Conservation (phyloP, 2,797 vertebrate species). For the Periparus ater region DNA sequence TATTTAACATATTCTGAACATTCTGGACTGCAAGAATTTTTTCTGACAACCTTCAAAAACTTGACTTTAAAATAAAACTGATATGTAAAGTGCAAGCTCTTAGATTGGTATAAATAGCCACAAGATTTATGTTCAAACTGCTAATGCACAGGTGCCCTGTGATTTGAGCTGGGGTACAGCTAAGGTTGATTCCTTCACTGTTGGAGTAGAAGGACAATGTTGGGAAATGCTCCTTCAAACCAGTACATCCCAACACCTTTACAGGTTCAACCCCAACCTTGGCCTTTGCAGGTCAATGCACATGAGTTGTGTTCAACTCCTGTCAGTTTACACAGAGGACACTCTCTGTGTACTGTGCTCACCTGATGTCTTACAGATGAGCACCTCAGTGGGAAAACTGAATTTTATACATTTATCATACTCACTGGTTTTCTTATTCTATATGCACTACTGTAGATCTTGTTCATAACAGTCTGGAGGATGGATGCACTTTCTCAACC, state of each 20-base stretch:
- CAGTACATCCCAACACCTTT: not conserved
- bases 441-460: not conserved
- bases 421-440: not conserved
- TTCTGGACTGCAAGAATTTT: not conserved
- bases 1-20: not conserved
- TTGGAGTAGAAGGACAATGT: accelerated
- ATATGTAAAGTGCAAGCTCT: not conserved
- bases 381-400: not conserved
- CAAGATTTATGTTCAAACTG: not conserved
- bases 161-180: not conserved
- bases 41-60: not conserved
- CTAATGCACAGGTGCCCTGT: not conserved
- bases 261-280: not conserved
- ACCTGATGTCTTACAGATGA: not conserved
- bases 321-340: not conserved
- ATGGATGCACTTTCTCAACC: not conserved
- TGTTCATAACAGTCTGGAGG: not conserved
- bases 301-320: not conserved
- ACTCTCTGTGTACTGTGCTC: not conserved
- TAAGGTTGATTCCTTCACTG: not conserved
- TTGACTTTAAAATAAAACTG: not conserved
- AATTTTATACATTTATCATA: not conserved
- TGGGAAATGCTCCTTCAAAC: not conserved
- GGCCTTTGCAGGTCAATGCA: not conserved
- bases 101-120: not conserved